phyloP scores from a whole-genome alignment of 2,888 invertebrate species.

The Lycia hirtaria region DNA sequence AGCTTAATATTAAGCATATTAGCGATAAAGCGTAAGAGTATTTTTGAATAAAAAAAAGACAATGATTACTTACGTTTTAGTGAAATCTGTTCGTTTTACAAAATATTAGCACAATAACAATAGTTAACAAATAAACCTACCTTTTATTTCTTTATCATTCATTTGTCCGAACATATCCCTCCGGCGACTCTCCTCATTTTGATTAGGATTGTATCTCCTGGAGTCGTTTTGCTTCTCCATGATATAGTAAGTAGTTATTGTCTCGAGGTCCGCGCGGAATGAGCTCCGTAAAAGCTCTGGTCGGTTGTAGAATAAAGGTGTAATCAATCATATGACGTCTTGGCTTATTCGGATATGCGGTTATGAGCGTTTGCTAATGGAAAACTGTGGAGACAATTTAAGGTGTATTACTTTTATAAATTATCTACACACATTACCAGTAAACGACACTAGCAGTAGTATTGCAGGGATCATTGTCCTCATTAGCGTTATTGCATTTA shows the following conservation, averaged over 20 bases:
- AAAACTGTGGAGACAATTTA: conserved; percentile 57
- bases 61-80: no score
- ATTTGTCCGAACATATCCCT: conserved; percentile 57
- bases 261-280: conserved; percentile 38
- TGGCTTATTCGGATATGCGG: conserved; percentile 36
- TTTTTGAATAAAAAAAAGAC: no score
- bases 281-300: conserved; percentile 61
- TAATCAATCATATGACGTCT: conserved; percentile 73
- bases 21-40: no score
- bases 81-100: background rate
- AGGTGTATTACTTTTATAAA: no score
- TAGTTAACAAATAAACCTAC: conserved; percentile 36
- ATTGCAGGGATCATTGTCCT: no score
- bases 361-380: conserved; percentile 69
- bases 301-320: conserved; percentile 66
- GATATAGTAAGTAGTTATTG: conserved; percentile 12
- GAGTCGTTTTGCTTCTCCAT: conserved; percentile 46
- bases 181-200: conserved; percentile 52
- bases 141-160: conserved; percentile 49
- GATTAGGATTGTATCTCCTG: conserved; percentile 62
- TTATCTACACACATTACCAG: no score
- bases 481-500: no score
- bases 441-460: no score
- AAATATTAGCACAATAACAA: background rate
- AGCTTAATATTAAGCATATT: no score